Base-by-base conservation (phyloP, 2,113 vertebrate genomes). In the Callipepla squamata region DNA sequence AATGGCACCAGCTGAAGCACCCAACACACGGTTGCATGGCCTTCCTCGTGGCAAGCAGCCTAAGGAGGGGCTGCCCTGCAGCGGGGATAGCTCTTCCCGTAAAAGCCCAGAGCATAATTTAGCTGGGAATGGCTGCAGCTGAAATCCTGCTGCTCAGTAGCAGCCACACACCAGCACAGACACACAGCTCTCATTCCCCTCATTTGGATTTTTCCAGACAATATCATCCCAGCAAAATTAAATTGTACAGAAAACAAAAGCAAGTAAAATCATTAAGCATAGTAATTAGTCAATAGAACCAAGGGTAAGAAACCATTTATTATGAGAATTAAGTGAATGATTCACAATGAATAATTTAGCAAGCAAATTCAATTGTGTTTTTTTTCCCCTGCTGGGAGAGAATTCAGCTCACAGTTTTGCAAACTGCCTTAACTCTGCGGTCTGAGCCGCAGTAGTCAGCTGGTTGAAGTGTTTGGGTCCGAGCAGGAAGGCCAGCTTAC, bases 261-360 rank as follows among this genome's bases (percentile, higher is more conserved):
- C 55, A 62, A 88, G 79, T 57, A 92, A 92, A 92, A 95, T 78
- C 82, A 92, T 83, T 83, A 92, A 94, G 91, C 51, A 85, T 34
- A 66, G 90, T 72, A 96, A 94, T 95, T 95, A 94, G 93, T 78
- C 73, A 94, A 85, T 48, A 94, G 65, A 94, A 91, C 68, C 53
- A 83, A 92, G 87, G 22, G 44, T 68, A 90, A 79, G 89, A 96
- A 95, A 92, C 82, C 87, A 88, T 94, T 88, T 92, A 95, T 95
- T 96, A 94, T 47, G 57, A 88, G 82, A 92, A 88, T 93, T 95
- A 94, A 91, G 72, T 50, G 75, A 87, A 90, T 87, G 72, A 92
- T 93, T 96, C 91, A 94, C 82, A 88, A 92, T 88, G 85, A 95
- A 96, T 96, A 92, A 95, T 94, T 94, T 92, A 94, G 87, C 51